Percentiles rank a stretch among this genome's conserved stretches.
Conservation (phyloP, 2,888 invertebrate genomes). For the Ochropacha duplaris region DNA sequence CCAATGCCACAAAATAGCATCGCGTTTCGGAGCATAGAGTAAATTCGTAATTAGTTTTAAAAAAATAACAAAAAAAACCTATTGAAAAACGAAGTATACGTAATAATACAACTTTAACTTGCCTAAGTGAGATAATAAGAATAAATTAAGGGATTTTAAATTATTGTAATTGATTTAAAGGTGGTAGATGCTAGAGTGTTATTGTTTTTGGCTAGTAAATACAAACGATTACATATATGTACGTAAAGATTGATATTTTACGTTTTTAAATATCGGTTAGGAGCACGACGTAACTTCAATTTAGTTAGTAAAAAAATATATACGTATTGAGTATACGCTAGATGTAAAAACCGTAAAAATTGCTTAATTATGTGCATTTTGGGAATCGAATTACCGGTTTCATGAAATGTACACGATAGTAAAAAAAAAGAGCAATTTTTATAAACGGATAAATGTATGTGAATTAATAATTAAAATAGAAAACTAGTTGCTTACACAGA, state of each 20-base stretch:
- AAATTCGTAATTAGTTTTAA: conserved; percentile 69
- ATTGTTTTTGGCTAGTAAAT: conserved; percentile 76
- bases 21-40: conserved; percentile 75
- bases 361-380: conserved; percentile 29
- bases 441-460: conserved; percentile 55
- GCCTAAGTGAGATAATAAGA: conserved; percentile 82
- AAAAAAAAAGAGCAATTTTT: conserved; percentile 22
- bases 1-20: conserved; percentile 47
- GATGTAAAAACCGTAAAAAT: conserved; percentile 61
- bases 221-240: conserved; percentile 47
- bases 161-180: conserved; percentile 78
- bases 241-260: conserved; percentile 71
- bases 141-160: conserved; percentile 77
- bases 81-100: conserved; percentile 82
- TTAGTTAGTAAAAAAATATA: conserved; percentile 75
- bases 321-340: conserved; percentile 82
- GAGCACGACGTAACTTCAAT: conserved; percentile 53
- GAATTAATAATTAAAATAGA: conserved; percentile 61
- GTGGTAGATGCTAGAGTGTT: conserved; percentile 78
- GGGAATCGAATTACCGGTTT: conserved; percentile 3
- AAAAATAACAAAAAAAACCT: conserved; percentile 57
- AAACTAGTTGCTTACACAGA: conserved; percentile 72
- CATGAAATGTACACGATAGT: conserved; percentile 3
- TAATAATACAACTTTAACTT: conserved; percentile 82
- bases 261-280: conserved; percentile 56